Base-by-base conservation (phyloP, 1,140 invertebrate species). In the Planococcus citri region DNA sequence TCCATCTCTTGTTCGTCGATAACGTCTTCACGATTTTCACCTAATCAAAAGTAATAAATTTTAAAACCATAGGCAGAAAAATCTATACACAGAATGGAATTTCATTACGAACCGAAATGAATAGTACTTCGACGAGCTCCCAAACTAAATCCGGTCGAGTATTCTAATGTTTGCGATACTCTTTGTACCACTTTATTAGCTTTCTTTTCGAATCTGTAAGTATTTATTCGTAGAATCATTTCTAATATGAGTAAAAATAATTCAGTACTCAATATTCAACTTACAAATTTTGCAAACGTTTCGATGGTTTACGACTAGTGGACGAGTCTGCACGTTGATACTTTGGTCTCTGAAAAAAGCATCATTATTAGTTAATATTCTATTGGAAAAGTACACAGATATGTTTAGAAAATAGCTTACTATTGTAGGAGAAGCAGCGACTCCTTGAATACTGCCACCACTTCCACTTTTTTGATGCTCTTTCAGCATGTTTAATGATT, bases 1-100 rank as follows among this genome's bases (percentile, higher is more conserved):
- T 94, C 90, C 81, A 92, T 88, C 78, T 95, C 92, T 76, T 88
- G 86, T 78, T 92, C 90, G 69, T 88, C 88, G 33, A 87, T 83
- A 4, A 81, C 74, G 75, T 87, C 86, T 73, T 88, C 87, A 3
- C 80, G 80, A 24, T 76, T 79, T 72, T 82, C 81, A 74, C 75
- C 71, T 37, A 41, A 70, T 27, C 4, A 3, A 33, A 33, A 3
- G 29, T 12, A 33, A 33, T 33, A 6, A 6, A 6, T 33, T 60
- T 60, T 24, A 6, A 60, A 60, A 60, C n/a, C 3, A 4, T 60
- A 17, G 22, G n/a, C n/a, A n/a, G n/a, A n/a, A n/a, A 10, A 21
- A 20, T 8, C 24, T 25, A n/a, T n/a, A n/a, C n/a, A n/a, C n/a
- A 25, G 61, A 67, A 22, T 3, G 61, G 21, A 29, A 67, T 27